Evolutionary conservation across 1,140 invertebrate species (phyloP).

Genomic region (Panagrolaimus sp.): DNA sequence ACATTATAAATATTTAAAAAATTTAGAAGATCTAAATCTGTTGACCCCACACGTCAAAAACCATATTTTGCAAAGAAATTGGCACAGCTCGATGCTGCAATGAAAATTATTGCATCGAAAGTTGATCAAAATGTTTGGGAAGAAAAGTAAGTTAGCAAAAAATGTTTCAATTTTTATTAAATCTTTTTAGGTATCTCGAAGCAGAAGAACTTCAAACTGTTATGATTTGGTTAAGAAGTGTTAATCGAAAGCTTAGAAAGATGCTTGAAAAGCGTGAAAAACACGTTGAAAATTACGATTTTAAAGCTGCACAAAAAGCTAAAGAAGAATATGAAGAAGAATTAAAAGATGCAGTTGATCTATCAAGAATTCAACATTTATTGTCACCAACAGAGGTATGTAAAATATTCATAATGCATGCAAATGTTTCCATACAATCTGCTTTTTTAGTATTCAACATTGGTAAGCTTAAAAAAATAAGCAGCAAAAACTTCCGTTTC

Average conservation of each 20-base stretch:
- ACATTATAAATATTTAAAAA: too few relatives aligned
- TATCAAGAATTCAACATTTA: background rate
- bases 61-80: slow-evolving; percentile 7
- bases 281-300: background rate
- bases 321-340: slow-evolving; percentile 9
- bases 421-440: background rate
- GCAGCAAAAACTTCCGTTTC: background rate
- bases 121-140: slow-evolving; percentile 8
- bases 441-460: background rate
- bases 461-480: background rate
- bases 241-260: background rate
- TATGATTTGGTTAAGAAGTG: background rate
- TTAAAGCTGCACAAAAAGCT: background rate
- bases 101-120: slow-evolving; percentile 7
- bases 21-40: background rate
- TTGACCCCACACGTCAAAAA: background rate
- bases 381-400: background rate
- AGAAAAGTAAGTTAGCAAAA: background rate
- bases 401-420: background rate
- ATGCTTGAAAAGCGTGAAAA: slow-evolving; percentile 1
- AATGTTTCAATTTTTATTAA: background rate
- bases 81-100: slow-evolving; percentile 8
- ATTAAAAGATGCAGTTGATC: background rate
- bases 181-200: background rate
- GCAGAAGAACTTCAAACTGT: slow-evolving; percentile 10